These are phyloP conservation scores for Drosophila falleni DNA, from an alignment of 2,888 invertebrate genomes.

Conservation along the genomic window DNA sequence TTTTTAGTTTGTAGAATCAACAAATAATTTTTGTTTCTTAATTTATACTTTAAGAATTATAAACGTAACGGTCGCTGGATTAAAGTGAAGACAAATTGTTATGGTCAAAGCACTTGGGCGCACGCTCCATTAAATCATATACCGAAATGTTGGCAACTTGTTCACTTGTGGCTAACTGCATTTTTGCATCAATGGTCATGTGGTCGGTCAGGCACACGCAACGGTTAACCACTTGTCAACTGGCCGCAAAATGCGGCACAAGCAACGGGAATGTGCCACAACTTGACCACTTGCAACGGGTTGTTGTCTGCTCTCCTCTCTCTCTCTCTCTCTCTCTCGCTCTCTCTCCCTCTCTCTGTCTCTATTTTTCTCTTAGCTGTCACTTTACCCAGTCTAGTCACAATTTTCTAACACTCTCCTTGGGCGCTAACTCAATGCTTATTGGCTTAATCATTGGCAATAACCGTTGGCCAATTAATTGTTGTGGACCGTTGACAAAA, in stretches of 20 bases:
- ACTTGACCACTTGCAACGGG: slow-evolving; percentile 58
- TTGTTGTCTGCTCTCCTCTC: slow-evolving; percentile 19
- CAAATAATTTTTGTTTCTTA: too few relatives aligned
- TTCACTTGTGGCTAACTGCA: slow-evolving; percentile 67
- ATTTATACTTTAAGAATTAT: not conserved
- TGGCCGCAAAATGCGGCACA: slow-evolving; percentile 61
- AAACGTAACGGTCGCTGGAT: not conserved
- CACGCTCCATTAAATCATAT: slow-evolving; percentile 72
- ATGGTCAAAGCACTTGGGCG: slow-evolving; percentile 63
- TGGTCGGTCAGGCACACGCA: slow-evolving; percentile 45
- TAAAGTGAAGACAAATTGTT: slow-evolving; percentile 38
- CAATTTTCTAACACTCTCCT: slow-evolving; percentile 28
- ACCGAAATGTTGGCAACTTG: slow-evolving; percentile 45
- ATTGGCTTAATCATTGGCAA: slow-evolving; percentile 73
- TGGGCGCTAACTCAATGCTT: slow-evolving; percentile 47
- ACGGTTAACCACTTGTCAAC: slow-evolving; percentile 68
- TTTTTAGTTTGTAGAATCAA: too few relatives aligned
- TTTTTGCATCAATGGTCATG: slow-evolving; percentile 78
- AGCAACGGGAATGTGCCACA: slow-evolving; percentile 66
- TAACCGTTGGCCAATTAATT: slow-evolving; percentile 75
- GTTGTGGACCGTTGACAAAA: slow-evolving; percentile 1
- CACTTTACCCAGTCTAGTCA: slow-evolving; percentile 12
- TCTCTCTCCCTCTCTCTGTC: not conserved
- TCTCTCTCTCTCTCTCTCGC: not conserved
- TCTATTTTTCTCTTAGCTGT: not conserved